These are phyloP conservation scores for Ancistrus triradiatus DNA, from an alignment of 2,113 vertebrate genomes.

Conservation along the genomic window DNA sequence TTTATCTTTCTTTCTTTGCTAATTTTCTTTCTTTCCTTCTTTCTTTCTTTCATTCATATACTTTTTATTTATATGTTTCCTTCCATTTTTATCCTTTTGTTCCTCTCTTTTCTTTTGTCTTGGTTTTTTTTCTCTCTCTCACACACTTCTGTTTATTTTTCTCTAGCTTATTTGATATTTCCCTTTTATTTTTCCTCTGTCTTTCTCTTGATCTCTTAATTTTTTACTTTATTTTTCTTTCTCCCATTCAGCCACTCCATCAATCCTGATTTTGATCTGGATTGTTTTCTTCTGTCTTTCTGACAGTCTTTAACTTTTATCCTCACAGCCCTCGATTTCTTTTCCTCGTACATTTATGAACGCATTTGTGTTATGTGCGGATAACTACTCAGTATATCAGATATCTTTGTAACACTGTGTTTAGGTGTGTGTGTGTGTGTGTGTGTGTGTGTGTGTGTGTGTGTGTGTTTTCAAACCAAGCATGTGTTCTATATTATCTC, in stretches of 20 bases:
- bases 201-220: too few species aligned
- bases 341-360: too few species aligned
- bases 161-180: background rate
- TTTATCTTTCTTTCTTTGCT: background rate
- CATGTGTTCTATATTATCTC: constrained; percentile 49
- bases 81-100: background rate
- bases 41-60: too few species aligned
- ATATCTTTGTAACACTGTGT: constrained; percentile 1
- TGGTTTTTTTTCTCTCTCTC: background rate
- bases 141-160: background rate
- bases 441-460: constrained; percentile 32
- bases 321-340: too few species aligned
- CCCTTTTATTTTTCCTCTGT: background rate
- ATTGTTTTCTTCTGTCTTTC: too few species aligned
- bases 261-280: too few species aligned
- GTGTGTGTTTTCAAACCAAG: constrained; percentile 23
- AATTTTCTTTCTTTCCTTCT: background rate
- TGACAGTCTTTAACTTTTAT: too few species aligned
- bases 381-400: too few species aligned
- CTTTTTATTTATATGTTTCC: background rate
- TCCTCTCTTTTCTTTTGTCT: background rate
- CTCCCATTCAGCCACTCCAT: too few species aligned
- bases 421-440: constrained; percentile 19
- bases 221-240: too few species aligned
- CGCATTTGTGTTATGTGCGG: too few species aligned